phyloP scores from a whole-genome alignment of 1,140 invertebrate genomes.

The Leucophenga varia region DNA sequence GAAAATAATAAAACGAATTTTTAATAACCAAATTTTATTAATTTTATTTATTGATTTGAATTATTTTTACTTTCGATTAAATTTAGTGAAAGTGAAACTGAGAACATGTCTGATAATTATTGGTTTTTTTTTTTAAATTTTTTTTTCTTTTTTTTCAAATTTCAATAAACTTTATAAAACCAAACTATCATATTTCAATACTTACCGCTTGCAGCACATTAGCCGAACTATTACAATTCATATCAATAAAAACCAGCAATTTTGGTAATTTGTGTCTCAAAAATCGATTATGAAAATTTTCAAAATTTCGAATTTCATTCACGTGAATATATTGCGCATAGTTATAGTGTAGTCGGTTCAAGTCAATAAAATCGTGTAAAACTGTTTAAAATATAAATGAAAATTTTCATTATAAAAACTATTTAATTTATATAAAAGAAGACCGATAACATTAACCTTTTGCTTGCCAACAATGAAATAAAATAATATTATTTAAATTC shows the following conservation, averaged over 20 bases:
- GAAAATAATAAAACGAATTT: too few relatives aligned
- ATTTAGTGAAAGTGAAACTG: too few relatives aligned
- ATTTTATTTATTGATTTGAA: too few relatives aligned
- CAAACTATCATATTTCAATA: not conserved
- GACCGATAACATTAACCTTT: constrained; percentile 37
- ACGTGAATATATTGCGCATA: constrained; percentile 27
- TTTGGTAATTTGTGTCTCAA: constrained; percentile 18
- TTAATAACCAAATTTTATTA: too few relatives aligned
- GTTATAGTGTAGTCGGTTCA: constrained; percentile 9
- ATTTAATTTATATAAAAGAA: not conserved
- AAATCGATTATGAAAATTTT: not conserved
- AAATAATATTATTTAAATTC: constrained; percentile 28
- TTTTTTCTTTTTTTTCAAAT: too few relatives aligned
- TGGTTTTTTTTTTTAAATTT: too few relatives aligned
- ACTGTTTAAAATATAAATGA: not conserved
- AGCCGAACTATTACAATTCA: constrained; percentile 31
- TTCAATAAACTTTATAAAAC: too few relatives aligned
- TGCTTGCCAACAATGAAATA: constrained; percentile 28
- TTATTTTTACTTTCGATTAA: too few relatives aligned
- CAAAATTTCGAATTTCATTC: not conserved
- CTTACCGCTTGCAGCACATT: constrained; percentile 26
- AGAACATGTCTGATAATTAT: too few relatives aligned
- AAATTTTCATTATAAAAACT: not conserved
- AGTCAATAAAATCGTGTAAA: constrained; percentile 8
- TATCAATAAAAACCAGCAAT: constrained; percentile 35